Evolutionary conservation across 2,888 invertebrate species (phyloP), one percentile per base, ranked within the genome.

Genomic region (Limnephilus auricula): DNA sequence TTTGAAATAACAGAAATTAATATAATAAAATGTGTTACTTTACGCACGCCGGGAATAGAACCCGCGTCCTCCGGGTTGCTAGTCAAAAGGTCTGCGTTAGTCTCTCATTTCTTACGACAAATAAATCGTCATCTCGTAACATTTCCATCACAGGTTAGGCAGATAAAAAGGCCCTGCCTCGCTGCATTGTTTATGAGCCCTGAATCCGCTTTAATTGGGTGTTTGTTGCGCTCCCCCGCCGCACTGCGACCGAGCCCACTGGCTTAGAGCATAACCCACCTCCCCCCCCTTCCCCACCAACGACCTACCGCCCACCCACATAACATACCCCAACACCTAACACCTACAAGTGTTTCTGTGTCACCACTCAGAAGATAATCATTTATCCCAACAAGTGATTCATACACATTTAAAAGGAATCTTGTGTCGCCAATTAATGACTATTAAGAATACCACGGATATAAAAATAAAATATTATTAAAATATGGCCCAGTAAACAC

Each of bases 151-250:
- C 65, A 25, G 65, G 65, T 50, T n/a, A 1, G 9, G 13, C 45
- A 15, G 45, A 85, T 85, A 85, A 85, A 85, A 85, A 85, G 34
- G 18, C 32, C 82, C 18, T n/a, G 82, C 18, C 82, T 32, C 37
- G 85, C n/a, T 85, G 85, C 85, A 85, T 85, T 85, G 85, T 85
- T 85, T 45, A 85, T 85, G 85, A 85, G 85, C 37, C 37, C 30
- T 30, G 45, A 85, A 85, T 85, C 85, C 85, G 85, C 45, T 85
- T 85, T 45, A 85, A 85, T 85, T 85, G 85, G 85, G 40, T 85
- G 85, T 85, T 30, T 15, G 34, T 18, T 32, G 40, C n/a, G 84
- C 37, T 18, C 12, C 34, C n/a, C 30, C 85, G 45, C 85, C 45
- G 85, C 85, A 85, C n/a, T 85, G 85, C 85, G 85, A 45, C 85